phyloP scores from a whole-genome alignment of 2,888 invertebrate genomes.

The Lottia gigantea region DNA sequence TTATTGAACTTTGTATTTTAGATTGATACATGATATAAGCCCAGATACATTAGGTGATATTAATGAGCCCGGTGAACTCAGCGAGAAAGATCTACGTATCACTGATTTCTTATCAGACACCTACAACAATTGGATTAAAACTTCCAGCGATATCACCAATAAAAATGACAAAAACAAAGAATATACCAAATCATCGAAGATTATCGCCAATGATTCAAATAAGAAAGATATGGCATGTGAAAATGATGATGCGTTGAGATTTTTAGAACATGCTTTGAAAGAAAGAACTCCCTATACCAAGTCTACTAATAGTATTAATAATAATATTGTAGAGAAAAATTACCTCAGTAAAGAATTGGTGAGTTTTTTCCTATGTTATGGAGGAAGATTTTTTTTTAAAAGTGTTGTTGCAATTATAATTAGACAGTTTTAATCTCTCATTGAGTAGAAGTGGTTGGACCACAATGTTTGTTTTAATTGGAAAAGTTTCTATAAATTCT shows the following conservation, averaged over 20 bases:
- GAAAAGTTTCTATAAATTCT: too few species aligned
- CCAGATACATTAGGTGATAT: conserved; percentile 35
- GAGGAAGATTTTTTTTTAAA: too few species aligned
- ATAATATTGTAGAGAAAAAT: conserved; percentile 3
- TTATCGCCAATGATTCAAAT: not conserved
- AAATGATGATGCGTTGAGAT: conserved; percentile 16
- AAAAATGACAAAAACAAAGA: conserved; percentile 35
- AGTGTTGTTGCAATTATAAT: too few species aligned
- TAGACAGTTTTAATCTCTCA: too few species aligned
- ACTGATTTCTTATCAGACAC: conserved; percentile 20
- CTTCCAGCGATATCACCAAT: conserved; percentile 23
- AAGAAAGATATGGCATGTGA: conserved; percentile 15
- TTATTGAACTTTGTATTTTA: conserved; percentile 24
- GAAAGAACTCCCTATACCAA: conserved; percentile 12
- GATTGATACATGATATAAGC: conserved; percentile 52
- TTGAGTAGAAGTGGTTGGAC: too few species aligned
- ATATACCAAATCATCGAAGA: not conserved
- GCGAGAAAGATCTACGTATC: conserved; percentile 17
- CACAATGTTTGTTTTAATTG: too few species aligned
- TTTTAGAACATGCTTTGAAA: conserved; percentile 3
- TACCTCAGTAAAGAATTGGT: not conserved
- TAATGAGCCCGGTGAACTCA: conserved; percentile 23
- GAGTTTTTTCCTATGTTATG: too few species aligned
- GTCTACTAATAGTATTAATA: conserved; percentile 16
- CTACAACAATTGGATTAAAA: conserved; percentile 16